phyloP scores from a whole-genome alignment of 1,140 invertebrate species.

The Onthophagus taurus region DNA sequence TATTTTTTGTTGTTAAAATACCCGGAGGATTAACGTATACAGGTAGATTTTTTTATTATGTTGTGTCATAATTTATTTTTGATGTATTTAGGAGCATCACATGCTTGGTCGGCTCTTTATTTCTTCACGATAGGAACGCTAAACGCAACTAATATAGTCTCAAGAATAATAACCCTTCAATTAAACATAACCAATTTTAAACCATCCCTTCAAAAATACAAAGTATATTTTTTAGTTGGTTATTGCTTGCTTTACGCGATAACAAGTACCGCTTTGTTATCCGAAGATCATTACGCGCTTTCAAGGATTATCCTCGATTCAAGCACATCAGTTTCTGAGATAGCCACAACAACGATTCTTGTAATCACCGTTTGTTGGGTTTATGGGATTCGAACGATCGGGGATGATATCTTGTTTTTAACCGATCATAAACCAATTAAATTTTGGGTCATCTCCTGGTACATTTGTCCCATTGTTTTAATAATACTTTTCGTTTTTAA shows the following conservation, averaged over 20 bases:
- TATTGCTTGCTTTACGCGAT: not conserved
- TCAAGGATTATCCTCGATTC: not conserved
- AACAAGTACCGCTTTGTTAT: not conserved
- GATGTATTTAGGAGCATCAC: not conserved
- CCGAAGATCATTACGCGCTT: not conserved
- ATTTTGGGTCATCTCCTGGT: constrained; percentile 15
- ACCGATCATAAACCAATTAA: constrained; percentile 7
- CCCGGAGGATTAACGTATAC: not conserved
- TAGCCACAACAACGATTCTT: constrained; percentile 2
- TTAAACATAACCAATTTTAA: not conserved
- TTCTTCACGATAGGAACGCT: no score
- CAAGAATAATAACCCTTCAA: not conserved
- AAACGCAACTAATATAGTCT: constrained; percentile 4
- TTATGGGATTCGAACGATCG: constrained; percentile 2
- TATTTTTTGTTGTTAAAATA: not conserved
- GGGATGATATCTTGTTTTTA: constrained; percentile 11
- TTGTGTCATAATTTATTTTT: not conserved
- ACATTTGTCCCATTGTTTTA: not conserved
- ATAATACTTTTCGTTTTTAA: not conserved
- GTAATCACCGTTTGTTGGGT: constrained; percentile 8
- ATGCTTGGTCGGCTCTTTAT: no score
- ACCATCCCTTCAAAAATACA: not conserved
- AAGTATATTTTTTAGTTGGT: not conserved
- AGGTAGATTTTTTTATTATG: not conserved
- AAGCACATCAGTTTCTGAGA: not conserved